Base-by-base conservation (phyloP, 2,797 vertebrate genomes). In the Poliocrania exsul region DNA sequence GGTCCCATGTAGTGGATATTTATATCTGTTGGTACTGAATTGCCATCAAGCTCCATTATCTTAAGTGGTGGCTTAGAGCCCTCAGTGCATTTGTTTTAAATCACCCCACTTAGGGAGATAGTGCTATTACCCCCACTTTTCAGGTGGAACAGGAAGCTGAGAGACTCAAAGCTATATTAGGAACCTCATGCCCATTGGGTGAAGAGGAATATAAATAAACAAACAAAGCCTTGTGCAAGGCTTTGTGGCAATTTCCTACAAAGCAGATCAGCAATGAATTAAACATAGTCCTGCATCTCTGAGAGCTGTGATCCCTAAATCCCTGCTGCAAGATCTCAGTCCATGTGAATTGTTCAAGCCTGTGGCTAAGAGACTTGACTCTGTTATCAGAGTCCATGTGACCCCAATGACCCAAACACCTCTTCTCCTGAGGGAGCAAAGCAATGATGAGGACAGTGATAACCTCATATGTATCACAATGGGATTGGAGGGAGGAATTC, bases 201-300 rank as follows among this genome's bases (percentile, higher is more conserved):
- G 31, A 91, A 85, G 10, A 73, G 15, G 29, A 73, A 31, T 28
- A 44, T 35, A 87, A 94, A 66, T 35, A 87, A 91, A 62, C 13
- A 83, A 86, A 72, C 12, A 64, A 60, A 71, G 17, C 31, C 33
- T 88, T 91, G 78, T 60, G n/a, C 10, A 67, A 54, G 64, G 40
- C 33, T 31, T 72, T 62, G 71, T 70, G 90, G 90, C 93, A 93
- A 80, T 75, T 86, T 94, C 81, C 71, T 86, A 21, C 37, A 58
- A 72, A 92, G 35, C 16, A 81, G 24, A 75, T 20, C 13, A 70
- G 35, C 38, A 77, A 44, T 3, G n/a, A 69, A 61, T 61, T 8
- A 4, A 49, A 25, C 6, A 29, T 3, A 50, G 14, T 47, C 58
- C 38, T 81, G 23, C 9, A 47, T 4, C 50, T 75, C 58, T 64